Conservation (phyloP, 2,888 invertebrate species). For the Rapana venosa region DNA sequence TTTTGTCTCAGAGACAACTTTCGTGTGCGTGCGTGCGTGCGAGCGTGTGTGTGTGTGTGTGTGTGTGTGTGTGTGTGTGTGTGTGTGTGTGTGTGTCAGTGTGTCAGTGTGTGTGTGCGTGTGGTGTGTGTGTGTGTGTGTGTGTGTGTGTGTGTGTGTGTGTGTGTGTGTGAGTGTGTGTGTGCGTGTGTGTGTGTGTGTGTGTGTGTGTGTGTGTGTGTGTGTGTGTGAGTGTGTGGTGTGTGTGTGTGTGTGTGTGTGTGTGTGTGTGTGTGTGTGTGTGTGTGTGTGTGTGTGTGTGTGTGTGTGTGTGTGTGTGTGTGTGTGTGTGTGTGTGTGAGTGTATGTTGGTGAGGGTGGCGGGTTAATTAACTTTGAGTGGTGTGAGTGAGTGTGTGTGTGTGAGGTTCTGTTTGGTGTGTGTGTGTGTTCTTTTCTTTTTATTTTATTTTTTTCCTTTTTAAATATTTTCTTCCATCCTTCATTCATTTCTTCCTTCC, state of each 20-base stretch:
- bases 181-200: neutral
- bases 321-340: neutral
- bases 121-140: conserved; percentile 11
- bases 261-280: neutral
- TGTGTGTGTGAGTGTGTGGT: neutral
- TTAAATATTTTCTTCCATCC: too few species aligned
- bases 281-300: neutral
- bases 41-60: neutral
- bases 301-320: neutral
- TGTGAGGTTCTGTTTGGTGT: neutral
- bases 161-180: neutral
- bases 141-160: neutral
- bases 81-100: conserved; percentile 14
- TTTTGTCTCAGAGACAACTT: neutral
- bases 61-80: conserved; percentile 19
- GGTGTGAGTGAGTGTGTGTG: neutral
- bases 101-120: conserved; percentile 13
- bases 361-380: too few species aligned
- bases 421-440: too few species aligned
- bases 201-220: neutral
- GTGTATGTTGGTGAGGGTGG: neutral
- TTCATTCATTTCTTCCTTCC: too few species aligned
- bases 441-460: too few species aligned
- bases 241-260: neutral
- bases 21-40: neutral